Base-by-base conservation (phyloP, 1,140 invertebrate species). In the Zaprionus inermis region DNA sequence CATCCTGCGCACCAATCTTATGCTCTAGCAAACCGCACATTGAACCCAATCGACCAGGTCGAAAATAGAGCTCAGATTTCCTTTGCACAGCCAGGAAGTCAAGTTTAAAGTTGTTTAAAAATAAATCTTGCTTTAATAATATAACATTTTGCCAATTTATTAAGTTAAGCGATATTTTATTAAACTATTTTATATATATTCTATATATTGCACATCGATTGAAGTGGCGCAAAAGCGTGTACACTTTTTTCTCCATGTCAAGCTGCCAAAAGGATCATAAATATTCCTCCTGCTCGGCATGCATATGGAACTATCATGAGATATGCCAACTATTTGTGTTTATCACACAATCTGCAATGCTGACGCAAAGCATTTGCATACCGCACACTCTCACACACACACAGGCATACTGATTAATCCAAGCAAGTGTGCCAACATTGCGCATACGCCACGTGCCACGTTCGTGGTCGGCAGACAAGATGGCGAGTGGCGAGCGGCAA, bases 371-470 rank as follows among this genome's bases (percentile, higher is more conserved):
- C 46, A 59, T 59, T 59, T 59, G 64, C 70, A 67, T 72, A 36
- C 1, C 38, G 57, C 49, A 68, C 65, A 51, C 24, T 2, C 24
- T 5, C 24, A 28, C 38, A 51, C 49, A 68, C 65, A 51, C 49
- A 68, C 65, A 51, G 30, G 51, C 49, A 67, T 56, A 51, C 57
- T 56, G 65, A 61, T 68, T 73, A 73, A 73, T 73, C 71, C 61
- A 55, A 68, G 64, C 36, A 20, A 20, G 46, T 20, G 5, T 46
- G 54, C 34, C 65, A 51, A 88, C 72, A 88, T 86, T 88, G 76
- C 79, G 76, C 66, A 88, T 86, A 86, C 79, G 79, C 59, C 83
- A 86, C 76, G 82, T 88, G 44, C 18, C n/a, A 44, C 38, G 59
- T 57, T 38, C 46, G 24, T 49, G 54, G 11, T 16, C 10, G 34